Evolutionary conservation across 1,140 invertebrate species (phyloP).

Genomic region (Drosophila sp.): DNA sequence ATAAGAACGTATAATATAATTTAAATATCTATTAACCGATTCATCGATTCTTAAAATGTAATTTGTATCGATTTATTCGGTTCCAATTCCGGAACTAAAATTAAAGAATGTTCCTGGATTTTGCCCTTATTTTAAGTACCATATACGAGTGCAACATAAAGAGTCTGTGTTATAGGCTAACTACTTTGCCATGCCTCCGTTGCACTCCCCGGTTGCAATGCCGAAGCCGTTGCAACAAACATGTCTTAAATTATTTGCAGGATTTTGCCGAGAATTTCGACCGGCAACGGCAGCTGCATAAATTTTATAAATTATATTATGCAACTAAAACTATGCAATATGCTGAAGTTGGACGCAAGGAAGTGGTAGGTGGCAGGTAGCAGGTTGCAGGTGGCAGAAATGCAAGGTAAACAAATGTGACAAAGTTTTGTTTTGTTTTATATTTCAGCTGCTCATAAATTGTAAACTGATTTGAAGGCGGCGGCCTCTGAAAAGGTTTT

Average conservation of each 20-base stretch:
- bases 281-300: slow-evolving; percentile 50
- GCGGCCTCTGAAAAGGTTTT: slow-evolving; percentile 48
- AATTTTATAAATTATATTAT: slow-evolving; percentile 67
- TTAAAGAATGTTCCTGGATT: no score
- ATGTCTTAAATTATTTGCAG: slow-evolving; percentile 58
- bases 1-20: no score
- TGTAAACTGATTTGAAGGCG: slow-evolving; percentile 64
- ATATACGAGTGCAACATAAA: background rate
- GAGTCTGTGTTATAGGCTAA: background rate
- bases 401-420: slow-evolving; percentile 57
- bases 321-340: slow-evolving; percentile 4
- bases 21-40: no score
- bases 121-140: background rate
- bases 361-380: background rate
- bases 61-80: no score
- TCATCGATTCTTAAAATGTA: no score
- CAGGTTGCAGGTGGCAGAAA: background rate
- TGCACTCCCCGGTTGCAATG: slow-evolving; percentile 13
- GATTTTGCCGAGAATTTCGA: slow-evolving; percentile 10
- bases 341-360: background rate
- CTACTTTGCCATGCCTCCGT: background rate
- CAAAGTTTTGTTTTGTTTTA: slow-evolving; percentile 52
- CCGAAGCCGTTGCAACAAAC: slow-evolving; percentile 42
- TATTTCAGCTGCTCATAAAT: slow-evolving; percentile 54
- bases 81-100: no score